Base-by-base conservation (phyloP, 2,888 invertebrate species). In the Apamea monoglypha region DNA sequence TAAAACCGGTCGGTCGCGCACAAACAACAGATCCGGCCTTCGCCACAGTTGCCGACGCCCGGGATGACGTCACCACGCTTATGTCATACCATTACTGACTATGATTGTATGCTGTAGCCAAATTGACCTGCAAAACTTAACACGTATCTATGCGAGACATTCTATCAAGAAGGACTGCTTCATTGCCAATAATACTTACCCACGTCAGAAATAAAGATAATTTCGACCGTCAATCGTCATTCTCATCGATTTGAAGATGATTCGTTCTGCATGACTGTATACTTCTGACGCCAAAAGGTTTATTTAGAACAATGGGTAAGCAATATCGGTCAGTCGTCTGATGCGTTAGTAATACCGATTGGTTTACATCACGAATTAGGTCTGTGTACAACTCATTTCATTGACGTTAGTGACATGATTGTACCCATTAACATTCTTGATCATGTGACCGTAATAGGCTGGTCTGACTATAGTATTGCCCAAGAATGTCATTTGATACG, bases 1-100 rank as follows among this genome's bases (percentile, higher is more conserved):
- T 92, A 91, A 91, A 93, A 94, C 94, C 95, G 93, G 95, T 94
- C 94, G 91, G 90, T 91, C 91, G 92, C 94, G 90, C 92, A 92
- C 94, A 93, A 93, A 94, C 95, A 94, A 92, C 94, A 91, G 90
- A 90, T 95, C 90, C 94, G 96, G 96, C 96, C 96, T 96, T 96
- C 96, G 95, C 91, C 89, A 90, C 92, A 91, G 93, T 93, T 94
- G 95, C 94, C 95, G 95, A 94, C 96, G 95, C 96, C 95, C 94
- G 95, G 69, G 87, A 84, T 96, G 96, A 96, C 96, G 96, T 96
- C 96, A 96, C 88, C 93, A 80, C 92, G 95, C 95, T 96, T 96
- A 96, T 96, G 96, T 96, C 96, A 96, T 96, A 90, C 93, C 91
- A 92, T 90, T 91, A 92, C 91, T 91, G 86, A 88, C 92, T 88